A percentile compares a stretch with the other conserved stretches of the same genome.
Conservation (phyloP, 2,797 vertebrate genomes). For the Sternotherus odoratus region DNA sequence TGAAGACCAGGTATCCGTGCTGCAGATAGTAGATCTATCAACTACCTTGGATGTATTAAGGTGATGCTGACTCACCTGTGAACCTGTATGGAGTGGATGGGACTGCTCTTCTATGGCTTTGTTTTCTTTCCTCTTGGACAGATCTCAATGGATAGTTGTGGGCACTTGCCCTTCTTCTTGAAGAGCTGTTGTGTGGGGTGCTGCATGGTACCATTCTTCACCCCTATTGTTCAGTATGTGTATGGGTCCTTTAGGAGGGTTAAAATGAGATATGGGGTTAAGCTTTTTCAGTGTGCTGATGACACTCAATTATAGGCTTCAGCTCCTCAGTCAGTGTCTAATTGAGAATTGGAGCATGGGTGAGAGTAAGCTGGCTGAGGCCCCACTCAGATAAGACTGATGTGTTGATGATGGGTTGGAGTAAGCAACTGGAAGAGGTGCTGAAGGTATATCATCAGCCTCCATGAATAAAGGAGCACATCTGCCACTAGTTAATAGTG, state of each 20-base stretch:
- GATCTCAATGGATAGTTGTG: too few relatives aligned
- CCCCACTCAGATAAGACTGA: constrained; percentile 68
- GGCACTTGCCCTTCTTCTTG: background rate
- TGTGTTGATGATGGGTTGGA: constrained; percentile 29
- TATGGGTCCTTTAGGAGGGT: background rate
- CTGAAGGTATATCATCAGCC: constrained; percentile 59
- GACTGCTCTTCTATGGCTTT: too few relatives aligned
- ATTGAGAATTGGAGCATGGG: constrained; percentile 52
- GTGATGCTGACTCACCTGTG: too few relatives aligned
- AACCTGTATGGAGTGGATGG: too few relatives aligned
- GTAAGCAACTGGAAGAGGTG: background rate
- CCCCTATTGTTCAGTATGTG: background rate
- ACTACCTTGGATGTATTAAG: too few relatives aligned
- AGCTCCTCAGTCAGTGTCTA: constrained; percentile 38
- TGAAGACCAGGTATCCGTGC: too few relatives aligned
- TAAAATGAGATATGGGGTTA: background rate
- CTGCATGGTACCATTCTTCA: too few relatives aligned
- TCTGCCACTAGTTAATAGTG: constrained; percentile 41
- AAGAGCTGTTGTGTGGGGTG: background rate
- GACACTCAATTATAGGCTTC: background rate
- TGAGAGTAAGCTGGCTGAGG: constrained; percentile 61
- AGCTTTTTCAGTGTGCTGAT: background rate
- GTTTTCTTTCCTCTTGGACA: too few relatives aligned
- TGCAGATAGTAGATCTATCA: too few relatives aligned
- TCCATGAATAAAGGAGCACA: constrained; percentile 46